Percentiles rank a stretch among this genome's conserved stretches.
Conservation (phyloP, 1,140 invertebrate species). For the Aphaenogaster floridana region DNA sequence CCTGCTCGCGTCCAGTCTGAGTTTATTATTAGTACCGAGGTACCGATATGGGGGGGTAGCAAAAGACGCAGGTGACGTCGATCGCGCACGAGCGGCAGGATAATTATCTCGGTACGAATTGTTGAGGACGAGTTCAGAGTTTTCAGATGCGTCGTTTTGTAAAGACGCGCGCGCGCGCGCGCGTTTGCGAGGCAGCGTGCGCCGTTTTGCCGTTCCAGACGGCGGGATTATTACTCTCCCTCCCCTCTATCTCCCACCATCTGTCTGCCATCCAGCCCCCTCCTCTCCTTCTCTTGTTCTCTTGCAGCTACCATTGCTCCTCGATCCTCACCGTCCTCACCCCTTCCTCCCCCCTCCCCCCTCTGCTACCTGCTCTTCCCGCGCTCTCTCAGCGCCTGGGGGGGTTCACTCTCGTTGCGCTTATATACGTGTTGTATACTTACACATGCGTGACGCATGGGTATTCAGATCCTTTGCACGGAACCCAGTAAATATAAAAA, state of each 20-base stretch:
- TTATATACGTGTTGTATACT: conserved; percentile 27
- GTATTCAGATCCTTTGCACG: conserved; percentile 24
- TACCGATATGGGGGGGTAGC: conserved; percentile 76
- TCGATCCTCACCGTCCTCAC: background rate
- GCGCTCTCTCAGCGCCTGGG: conserved; percentile 1
- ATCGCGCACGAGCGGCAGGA: conserved; percentile 73
- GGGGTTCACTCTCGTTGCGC: conserved; percentile 43
- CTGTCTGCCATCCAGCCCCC: conserved; percentile 41
- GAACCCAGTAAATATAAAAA: conserved; percentile 64
- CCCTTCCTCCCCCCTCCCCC: conserved; percentile 7
- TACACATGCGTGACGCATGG: background rate
- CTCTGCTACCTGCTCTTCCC: background rate
- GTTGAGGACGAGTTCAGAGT: conserved; percentile 78
- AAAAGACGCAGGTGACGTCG: conserved; percentile 71
- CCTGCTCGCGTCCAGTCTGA: conserved; percentile 66
- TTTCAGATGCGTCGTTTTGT: conserved; percentile 80
- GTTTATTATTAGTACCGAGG: conserved; percentile 77
- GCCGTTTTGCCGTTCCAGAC: conserved; percentile 68
- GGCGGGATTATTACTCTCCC: conserved; percentile 60
- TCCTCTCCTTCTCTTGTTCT: conserved; percentile 54
- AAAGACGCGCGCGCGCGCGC: conserved; percentile 75
- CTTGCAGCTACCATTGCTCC: background rate
- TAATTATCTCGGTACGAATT: conserved; percentile 79
- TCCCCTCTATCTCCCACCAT: background rate
- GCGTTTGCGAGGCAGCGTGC: conserved; percentile 69